These are phyloP conservation scores for Protosalanx chinensis DNA, from an alignment of 2,797 vertebrate species.

Conservation along the genomic window DNA sequence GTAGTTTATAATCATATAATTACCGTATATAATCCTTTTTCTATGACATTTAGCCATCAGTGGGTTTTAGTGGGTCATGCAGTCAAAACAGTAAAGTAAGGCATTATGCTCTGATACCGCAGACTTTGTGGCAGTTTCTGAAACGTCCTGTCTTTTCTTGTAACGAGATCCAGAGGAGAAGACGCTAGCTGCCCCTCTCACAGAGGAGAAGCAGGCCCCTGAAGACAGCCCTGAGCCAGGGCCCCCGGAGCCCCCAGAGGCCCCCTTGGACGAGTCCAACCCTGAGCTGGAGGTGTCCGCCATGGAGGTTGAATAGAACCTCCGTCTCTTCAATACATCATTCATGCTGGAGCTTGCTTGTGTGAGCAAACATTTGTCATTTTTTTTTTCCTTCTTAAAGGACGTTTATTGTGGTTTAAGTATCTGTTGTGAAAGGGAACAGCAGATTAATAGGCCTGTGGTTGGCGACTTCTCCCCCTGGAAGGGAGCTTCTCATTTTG, in stretches of 20 bases:
- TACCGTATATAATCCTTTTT: too few species aligned
- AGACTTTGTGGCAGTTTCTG: constrained; percentile 15
- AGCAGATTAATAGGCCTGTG: constrained; percentile 20
- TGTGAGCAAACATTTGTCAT: constrained; percentile 27
- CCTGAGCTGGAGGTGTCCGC: constrained; percentile 79
- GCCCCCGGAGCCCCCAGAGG: constrained; percentile 53
- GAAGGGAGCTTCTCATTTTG: constrained; percentile 38
- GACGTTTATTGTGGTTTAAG: constrained; percentile 9
- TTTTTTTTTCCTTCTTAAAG: constrained; percentile 8
- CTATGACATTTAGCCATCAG: too few species aligned
- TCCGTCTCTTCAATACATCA: constrained; percentile 20
- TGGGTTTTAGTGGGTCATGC: neutral
- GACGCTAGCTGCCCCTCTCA: constrained; percentile 40
- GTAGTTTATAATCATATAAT: too few species aligned
- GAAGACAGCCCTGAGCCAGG: constrained; percentile 48
- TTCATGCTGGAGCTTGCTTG: constrained; percentile 26
- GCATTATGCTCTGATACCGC: neutral
- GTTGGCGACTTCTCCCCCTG: constrained; percentile 28
- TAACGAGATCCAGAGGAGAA: constrained; percentile 46
- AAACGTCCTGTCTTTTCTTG: constrained; percentile 14
- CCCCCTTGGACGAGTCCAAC: constrained; percentile 62
- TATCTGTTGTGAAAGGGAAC: constrained; percentile 36
- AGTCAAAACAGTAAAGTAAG: neutral
- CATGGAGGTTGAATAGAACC: constrained; percentile 84
- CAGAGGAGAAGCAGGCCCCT: constrained; percentile 38